phyloP scores from a whole-genome alignment of 2,113 vertebrate species.

The Toxotes chatareus region DNA sequence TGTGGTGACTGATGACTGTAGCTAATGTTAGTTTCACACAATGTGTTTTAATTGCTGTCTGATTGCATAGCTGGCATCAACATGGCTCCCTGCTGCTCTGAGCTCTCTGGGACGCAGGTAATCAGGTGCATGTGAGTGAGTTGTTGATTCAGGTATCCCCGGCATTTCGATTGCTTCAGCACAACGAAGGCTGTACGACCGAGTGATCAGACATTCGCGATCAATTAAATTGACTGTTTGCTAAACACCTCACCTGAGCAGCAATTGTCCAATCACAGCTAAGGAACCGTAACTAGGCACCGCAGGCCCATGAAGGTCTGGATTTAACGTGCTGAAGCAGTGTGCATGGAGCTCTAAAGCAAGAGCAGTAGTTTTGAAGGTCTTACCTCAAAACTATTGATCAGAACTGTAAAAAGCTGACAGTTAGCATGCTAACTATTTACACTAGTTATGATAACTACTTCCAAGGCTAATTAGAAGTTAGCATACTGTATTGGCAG shows the following conservation, averaged over 20 bases:
- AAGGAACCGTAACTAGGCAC: neutral
- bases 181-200: neutral
- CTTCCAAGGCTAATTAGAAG: too few relatives aligned
- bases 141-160: neutral
- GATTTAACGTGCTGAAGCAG: too few relatives aligned
- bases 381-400: neutral
- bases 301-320: neutral
- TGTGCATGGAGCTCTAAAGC: neutral
- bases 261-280: neutral
- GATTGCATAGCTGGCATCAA: slow-evolving; percentile 60
- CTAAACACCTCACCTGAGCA: neutral
- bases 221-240: neutral
- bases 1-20: slow-evolving; percentile 49
- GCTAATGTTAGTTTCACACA: slow-evolving; percentile 44
- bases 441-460: too few relatives aligned
- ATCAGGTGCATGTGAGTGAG: slow-evolving; percentile 38
- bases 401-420: neutral
- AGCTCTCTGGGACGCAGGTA: slow-evolving; percentile 44
- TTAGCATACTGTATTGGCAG: too few relatives aligned
- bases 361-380: neutral
- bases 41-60: slow-evolving; percentile 68
- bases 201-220: neutral
- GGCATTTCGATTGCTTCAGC: too few relatives aligned
- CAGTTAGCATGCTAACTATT: neutral
- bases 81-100: slow-evolving; percentile 19